Percentiles rank a stretch among this genome's conserved stretches.
phyloP scores from a whole-genome alignment of 2,797 vertebrate species.

The Hemitrygon akajei region DNA sequence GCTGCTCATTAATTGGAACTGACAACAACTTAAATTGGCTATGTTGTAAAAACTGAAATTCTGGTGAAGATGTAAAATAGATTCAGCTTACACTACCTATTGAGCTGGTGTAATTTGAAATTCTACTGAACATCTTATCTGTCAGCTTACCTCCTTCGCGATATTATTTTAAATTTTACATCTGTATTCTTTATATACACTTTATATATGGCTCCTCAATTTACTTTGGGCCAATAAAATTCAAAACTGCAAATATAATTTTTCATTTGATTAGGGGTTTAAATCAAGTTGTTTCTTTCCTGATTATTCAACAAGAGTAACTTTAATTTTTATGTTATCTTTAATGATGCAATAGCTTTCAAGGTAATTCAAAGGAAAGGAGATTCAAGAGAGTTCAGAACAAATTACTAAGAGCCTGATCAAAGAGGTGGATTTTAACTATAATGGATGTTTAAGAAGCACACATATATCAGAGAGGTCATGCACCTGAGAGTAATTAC shows the following conservation, averaged over 20 bases:
- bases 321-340: no score
- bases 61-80: background rate
- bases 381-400: no score
- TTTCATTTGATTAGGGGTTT: background rate
- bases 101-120: background rate
- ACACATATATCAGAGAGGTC: no score
- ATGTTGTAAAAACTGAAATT: background rate
- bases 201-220: background rate
- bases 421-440: no score
- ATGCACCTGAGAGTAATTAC: no score
- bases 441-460: no score
- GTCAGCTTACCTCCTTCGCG: background rate
- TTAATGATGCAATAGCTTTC: no score
- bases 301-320: background rate
- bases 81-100: background rate
- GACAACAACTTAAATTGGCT: background rate
- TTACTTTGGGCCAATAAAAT: background rate
- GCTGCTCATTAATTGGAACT: background rate
- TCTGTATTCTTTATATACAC: background rate
- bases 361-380: no score
- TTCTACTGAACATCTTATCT: background rate
- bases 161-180: background rate
- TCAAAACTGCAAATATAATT: background rate
- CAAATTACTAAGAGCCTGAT: no score
- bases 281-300: background rate